Evolutionary conservation across 2,888 invertebrate genomes (phyloP), one percentile per base, ranked within the genome.

Genomic region (Trachelus stipa): DNA sequence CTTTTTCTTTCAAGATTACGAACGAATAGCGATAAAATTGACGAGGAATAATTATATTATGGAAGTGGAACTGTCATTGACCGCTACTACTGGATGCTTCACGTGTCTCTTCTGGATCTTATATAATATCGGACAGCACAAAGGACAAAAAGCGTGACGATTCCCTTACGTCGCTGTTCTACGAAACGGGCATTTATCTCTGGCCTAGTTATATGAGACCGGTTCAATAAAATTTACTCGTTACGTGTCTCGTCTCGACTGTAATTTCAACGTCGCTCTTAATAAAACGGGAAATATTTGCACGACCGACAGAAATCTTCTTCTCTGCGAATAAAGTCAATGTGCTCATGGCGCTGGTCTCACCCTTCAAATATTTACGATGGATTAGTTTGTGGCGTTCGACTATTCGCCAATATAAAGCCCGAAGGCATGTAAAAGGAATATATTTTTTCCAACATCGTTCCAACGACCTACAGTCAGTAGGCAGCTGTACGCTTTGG

Each of bases 181-280:
- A 56, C 75, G 82, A 82, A 82, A 40, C 78, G 76, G 76, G 71
- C 23, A 74, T 75, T 82, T 82, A 82, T 82, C 82, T 75, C 69
- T 79, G 82, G 79, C 79, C 82, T 77, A 82, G 56, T 71, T 76
- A 76, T 34, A 56, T 9, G 56, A 56, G 56, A 56, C 56, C 9
- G 23, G 56, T 56, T 56, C 56, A 56, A 56, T 56, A 56, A 56
- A 56, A 56, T 56, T 56, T 56, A 56, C 23, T 56, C 56, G 56
- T 56, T 56, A 56, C 56, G 56, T 2, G 56, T 56, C 56, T 56
- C 56, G 56, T 56, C 56, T 56, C 56, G 56, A 23, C 56, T 56
- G 56, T 56, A 56, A 56, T 23, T 56, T 56, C 56, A 56, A 56
- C 56, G 56, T 56, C 56, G 56, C 56, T 56, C 56, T 56, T 56